Evolutionary conservation across 1,140 invertebrate genomes (phyloP), one percentile per base, ranked within the genome.

Genomic region (Maconellicoccus hirsutus): DNA sequence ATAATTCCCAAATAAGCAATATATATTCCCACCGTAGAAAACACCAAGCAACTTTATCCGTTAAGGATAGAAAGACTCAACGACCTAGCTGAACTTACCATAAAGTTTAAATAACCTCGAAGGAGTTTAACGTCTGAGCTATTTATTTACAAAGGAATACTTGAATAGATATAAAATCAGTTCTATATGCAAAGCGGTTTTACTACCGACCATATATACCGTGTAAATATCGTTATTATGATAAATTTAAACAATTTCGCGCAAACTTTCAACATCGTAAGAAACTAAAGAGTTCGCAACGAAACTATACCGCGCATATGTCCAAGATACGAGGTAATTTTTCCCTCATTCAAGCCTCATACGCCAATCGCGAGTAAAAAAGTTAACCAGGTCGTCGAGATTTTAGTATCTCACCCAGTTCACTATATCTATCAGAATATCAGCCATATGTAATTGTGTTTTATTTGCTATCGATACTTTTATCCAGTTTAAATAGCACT

Each of bases 91-190:
- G 42, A 52, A 52, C 42, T 52, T 52, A 52, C 10, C 42, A 52
- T 52, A 52, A 52, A 52, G 42, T 52, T 52, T 52, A 52, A 52
- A 52, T 52, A 52, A 52, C 42, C 42, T 52, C 42, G n/a, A 52
- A 52, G 42, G 42, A 52, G 42, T 52, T 52, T 52, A 52, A 52
- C 42, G 42, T 52, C 42, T 52, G 12, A 52, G 42, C 42, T 52
- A 52, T 52, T 52, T 52, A 52, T 52, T 52, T 52, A 52, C n/a
- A 52, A 52, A 52, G 42, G 42, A 52, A 52, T 52, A 52, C 42
- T 52, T 52, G 42, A 52, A 52, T 52, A 52, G 42, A 52, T 52
- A 52, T 52, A 52, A 52, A 52, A 52, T 52, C 42, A 52, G 42
- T 52, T 52, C 42, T 52, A 52, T 52, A 52, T 52, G 42, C 42